Conservation (phyloP, 92 coral and sea anemone genomes). For the Phenganax stokvisi region DNA sequence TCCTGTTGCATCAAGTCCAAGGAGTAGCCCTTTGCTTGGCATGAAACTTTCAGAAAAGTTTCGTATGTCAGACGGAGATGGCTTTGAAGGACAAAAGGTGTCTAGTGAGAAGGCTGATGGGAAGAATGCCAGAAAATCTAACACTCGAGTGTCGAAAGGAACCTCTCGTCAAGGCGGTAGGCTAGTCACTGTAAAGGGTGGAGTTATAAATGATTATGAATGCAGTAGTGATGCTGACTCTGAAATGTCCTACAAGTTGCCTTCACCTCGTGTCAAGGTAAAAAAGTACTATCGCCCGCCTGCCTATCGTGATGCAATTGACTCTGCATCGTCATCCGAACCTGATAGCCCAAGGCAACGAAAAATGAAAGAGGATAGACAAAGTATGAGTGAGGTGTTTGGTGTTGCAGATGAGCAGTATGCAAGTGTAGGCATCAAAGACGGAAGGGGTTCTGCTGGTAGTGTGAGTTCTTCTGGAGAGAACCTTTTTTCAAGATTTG, state of each 20-base stretch:
- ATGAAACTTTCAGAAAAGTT: constrained; percentile 24
- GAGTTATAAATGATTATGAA: constrained; percentile 33
- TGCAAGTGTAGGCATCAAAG: neutral
- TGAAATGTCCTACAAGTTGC: constrained; percentile 80
- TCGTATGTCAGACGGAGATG: neutral
- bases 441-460: neutral
- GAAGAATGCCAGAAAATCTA: neutral
- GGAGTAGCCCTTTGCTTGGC: neutral
- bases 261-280: constrained; percentile 54
- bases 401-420: neutral
- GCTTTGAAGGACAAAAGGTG: neutral
- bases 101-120: neutral
- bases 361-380: neutral
- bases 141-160: neutral
- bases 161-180: constrained; percentile 4
- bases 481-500: constrained; percentile 27
- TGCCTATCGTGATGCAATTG: constrained; percentile 53
- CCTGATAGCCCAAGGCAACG: constrained; percentile 50
- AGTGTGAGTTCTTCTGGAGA: neutral
- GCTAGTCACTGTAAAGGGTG: constrained; percentile 31
- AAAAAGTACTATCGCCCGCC: constrained; percentile 36
- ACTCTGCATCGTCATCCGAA: constrained; percentile 70
- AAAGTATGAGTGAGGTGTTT: constrained; percentile 24
- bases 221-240: constrained; percentile 97
- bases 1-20: neutral